Evolutionary conservation across 37 sponge, comb jelly and placozoan genomes (phyloP), one percentile per base, ranked within the genome.

Genomic region (Aplysina aerophoba): DNA sequence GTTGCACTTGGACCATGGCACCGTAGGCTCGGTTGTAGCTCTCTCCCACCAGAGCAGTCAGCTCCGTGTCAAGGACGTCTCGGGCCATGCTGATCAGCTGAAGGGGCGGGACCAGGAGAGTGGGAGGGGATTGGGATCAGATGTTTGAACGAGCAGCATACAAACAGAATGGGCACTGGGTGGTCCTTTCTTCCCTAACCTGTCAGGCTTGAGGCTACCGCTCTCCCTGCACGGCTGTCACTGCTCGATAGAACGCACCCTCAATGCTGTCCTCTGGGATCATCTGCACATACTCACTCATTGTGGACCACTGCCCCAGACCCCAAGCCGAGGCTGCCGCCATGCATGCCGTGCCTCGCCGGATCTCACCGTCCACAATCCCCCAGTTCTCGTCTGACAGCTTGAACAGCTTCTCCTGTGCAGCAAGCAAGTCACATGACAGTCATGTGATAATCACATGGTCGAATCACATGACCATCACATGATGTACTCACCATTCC

Each of bases 1-100:
- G 89, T 79, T 98, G 99, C n/a, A 94, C 92, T 55, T 61, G 71
- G 59, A 98, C 97, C 91, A 96, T 94, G 62, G 93, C 92, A 17
- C 90, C 87, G 79, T 98, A 98, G 34, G 97, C 93, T 85, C 99
- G 83, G 89, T 86, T 96, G 89, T 98, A 98, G 82, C 97, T 94
- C 89, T 98, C 99, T 19, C 95, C 94, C 8, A 92, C 95, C 28
- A 98, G 91, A 2, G 93, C 96, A 13, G 97, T 94, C 65, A 98
- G 88, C 86, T 96, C 99, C 62, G 89, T 87, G 87, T 96, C 96
- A 55, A 98, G 85, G 31, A 89, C 88, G 19, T 92, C 90, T 12
- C 97, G 67, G 4, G 95, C 90, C 5, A 66, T 54, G 38, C 20
- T 21, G 5, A 71, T 15, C 73, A 71, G 37, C 73, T 71, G 73